Evolutionary conservation across 2,113 vertebrate species (phyloP).

Genomic region (Triplophysa siluroides): DNA sequence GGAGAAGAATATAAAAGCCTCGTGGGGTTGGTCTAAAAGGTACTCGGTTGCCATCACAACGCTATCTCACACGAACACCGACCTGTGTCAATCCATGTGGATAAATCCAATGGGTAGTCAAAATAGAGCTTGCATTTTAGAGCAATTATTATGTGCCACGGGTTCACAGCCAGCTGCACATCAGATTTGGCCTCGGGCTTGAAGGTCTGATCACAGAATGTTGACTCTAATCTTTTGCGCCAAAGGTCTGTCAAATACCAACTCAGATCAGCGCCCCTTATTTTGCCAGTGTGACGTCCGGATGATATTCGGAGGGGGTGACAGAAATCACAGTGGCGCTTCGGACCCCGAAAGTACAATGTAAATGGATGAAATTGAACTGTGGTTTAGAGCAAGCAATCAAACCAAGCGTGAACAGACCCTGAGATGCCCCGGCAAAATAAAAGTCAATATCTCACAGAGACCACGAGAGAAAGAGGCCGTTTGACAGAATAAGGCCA

Average conservation of each 20-base stretch:
- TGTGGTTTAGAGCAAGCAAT: background rate
- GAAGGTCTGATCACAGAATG: conserved; percentile 25
- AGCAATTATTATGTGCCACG: conserved; percentile 9
- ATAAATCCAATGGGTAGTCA: conserved; percentile 3
- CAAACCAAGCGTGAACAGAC: background rate
- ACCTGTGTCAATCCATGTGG: background rate
- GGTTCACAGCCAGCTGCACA: conserved; percentile 24
- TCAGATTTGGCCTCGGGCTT: conserved; percentile 34
- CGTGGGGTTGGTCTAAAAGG: conserved; percentile 26
- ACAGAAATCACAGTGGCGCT: background rate
- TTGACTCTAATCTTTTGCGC: conserved; percentile 17
- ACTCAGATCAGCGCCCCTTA: conserved; percentile 24
- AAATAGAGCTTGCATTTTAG: background rate
- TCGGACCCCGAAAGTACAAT: too few species aligned
- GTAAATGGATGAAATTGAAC: too few species aligned
- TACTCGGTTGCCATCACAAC: conserved; percentile 14
- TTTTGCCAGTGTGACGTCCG: conserved; percentile 31
- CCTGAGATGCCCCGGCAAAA: conserved; percentile 33
- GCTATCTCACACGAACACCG: conserved; percentile 10
- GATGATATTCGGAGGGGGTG: conserved; percentile 4
- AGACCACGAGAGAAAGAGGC: conserved; percentile 40
- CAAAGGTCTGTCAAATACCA: conserved; percentile 31
- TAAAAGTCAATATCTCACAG: conserved; percentile 47
- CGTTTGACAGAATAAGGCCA: conserved; percentile 61
- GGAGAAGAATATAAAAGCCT: conserved; percentile 12